Evolutionary conservation across 2,888 invertebrate genomes (phyloP).

Genomic region (Margaritifera margaritifera): DNA sequence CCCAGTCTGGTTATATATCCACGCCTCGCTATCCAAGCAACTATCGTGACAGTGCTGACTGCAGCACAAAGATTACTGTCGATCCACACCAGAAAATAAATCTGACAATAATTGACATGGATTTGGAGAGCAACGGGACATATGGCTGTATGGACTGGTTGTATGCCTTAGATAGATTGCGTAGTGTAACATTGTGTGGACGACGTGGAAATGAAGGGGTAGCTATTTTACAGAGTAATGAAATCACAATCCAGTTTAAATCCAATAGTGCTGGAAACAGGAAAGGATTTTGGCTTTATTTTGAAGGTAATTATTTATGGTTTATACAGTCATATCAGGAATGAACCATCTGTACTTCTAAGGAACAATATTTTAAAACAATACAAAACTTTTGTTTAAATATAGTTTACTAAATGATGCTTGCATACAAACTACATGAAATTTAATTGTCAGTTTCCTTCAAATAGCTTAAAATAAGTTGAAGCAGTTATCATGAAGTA

Average conservation of each 20-base stretch:
- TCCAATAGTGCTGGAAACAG: conserved; percentile 38
- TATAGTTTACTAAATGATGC: no score
- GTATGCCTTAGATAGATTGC: conserved; percentile 54
- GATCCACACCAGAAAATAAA: conserved; percentile 53
- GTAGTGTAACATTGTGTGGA: conserved; percentile 63
- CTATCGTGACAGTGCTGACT: conserved; percentile 45
- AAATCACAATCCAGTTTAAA: conserved; percentile 53
- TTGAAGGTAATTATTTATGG: conserved; percentile 59
- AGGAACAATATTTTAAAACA: no score
- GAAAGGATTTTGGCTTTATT: conserved; percentile 69
- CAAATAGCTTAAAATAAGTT: no score
- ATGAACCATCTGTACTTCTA: neutral
- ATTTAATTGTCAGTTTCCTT: no score
- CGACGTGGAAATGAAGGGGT: conserved; percentile 54
- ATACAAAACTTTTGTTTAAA: no score
- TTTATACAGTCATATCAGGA: neutral
- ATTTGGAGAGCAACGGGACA: conserved; percentile 52
- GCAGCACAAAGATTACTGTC: conserved; percentile 51
- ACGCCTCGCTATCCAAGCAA: conserved; percentile 66
- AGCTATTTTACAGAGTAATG: conserved; percentile 43
- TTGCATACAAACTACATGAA: no score
- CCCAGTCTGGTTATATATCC: conserved; percentile 61
- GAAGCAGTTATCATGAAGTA: no score
- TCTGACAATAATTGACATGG: conserved; percentile 63
- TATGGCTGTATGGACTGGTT: conserved; percentile 62